Percentiles rank a stretch among this genome's conserved stretches.
phyloP scores from a whole-genome alignment of 2,888 invertebrate species.

The Lypha dubia region DNA sequence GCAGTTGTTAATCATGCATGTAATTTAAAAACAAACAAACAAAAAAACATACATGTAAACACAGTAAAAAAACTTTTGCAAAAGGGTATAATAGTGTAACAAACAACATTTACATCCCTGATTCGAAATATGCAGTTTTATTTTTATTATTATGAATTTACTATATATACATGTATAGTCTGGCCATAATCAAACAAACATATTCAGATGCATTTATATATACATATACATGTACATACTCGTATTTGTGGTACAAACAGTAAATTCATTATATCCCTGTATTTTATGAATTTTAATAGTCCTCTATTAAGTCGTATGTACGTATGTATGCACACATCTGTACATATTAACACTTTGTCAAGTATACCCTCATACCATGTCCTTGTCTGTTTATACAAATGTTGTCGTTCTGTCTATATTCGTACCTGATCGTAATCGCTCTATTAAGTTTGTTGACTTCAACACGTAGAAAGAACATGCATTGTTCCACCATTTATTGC shows the following conservation, averaged over 20 bases:
- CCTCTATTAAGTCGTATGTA: slow-evolving; percentile 2
- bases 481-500: slow-evolving; percentile 28
- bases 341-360: slow-evolving; percentile 33
- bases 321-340: not conserved
- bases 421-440: slow-evolving; percentile 10
- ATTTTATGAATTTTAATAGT: slow-evolving; percentile 6
- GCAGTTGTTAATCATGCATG: too few relatives aligned
- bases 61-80: too few relatives aligned
- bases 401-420: not conserved
- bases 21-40: too few relatives aligned
- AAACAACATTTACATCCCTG: too few relatives aligned
- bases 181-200: not conserved
- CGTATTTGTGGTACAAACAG: not conserved
- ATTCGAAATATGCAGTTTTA: too few relatives aligned
- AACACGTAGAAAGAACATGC: slow-evolving; percentile 30
- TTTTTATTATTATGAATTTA: too few relatives aligned
- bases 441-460: slow-evolving; percentile 40
- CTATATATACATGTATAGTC: too few relatives aligned
- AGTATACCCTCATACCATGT: slow-evolving; percentile 9
- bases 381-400: not conserved
- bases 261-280: not conserved
- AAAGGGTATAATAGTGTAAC: too few relatives aligned
- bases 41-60: too few relatives aligned
- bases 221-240: not conserved
- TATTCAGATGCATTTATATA: not conserved